A percentile compares a stretch with the other conserved stretches of the same genome.
These are phyloP conservation scores for Orchesella flavescens DNA, from an alignment of 2,888 invertebrate species.

Conservation along the genomic window DNA sequence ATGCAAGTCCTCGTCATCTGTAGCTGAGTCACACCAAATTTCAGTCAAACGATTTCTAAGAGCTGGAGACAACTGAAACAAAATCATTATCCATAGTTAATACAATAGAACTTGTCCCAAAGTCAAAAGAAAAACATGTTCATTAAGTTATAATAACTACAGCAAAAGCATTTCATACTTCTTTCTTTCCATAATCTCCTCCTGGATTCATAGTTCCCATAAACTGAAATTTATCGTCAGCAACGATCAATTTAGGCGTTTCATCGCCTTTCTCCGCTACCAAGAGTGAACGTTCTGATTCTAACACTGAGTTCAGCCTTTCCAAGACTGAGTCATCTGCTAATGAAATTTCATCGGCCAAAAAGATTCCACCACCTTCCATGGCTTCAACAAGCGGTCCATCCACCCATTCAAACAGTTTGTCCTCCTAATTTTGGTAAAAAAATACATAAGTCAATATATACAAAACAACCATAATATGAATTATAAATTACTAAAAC, in stretches of 20 bases:
- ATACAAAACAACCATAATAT: background rate
- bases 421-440: conserved; percentile 72
- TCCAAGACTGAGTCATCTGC: conserved; percentile 99
- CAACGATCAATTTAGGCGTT: conserved; percentile 78
- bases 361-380: conserved; percentile 88
- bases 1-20: conserved; percentile 83
- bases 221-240: conserved; percentile 86
- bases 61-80: conserved; percentile 88
- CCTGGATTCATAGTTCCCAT: conserved; percentile 99
- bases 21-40: conserved; percentile 94
- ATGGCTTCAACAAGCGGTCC: conserved; percentile 95
- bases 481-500: background rate
- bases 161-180: conserved; percentile 78
- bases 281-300: conserved; percentile 92
- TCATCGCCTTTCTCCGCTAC: conserved; percentile 90
- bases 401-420: conserved; percentile 97
- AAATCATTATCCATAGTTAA: no score
- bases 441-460: conserved; percentile 17
- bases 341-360: conserved; percentile 98
- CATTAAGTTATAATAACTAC: background rate
- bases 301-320: conserved; percentile 93
- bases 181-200: conserved; percentile 99
- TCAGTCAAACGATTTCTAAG: conserved; percentile 98
- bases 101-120: no score
- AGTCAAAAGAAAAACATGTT: background rate